Base-by-base conservation (phyloP, 2,888 invertebrate species). In the Adineta ricciae region DNA sequence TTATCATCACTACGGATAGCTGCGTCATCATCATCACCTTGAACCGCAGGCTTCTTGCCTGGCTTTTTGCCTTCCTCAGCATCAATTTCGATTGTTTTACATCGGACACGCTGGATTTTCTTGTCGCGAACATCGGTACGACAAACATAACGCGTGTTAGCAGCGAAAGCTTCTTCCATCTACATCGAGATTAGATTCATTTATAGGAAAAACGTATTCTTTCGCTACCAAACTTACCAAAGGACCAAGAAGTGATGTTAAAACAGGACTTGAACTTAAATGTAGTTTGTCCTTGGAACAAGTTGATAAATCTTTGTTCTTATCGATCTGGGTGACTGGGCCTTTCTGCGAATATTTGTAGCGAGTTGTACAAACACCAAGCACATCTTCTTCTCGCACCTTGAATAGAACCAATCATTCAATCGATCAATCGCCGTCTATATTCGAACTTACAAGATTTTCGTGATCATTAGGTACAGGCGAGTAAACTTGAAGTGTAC, bases 241-340 rank as follows among this genome's bases (percentile, higher is more conserved):
- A 16, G 73, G 73, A 24, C 73, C 73, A 41, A 78, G 73, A 24
- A 78, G 8, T 78, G 73, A 38, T 11, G 73, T 78, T 24, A 78
- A 21, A 78, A 78, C 41, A 78, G 73, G 73, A 78, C 73, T 78
- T 24, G 73, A 38, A 78, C 73, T 78, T 41, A 78, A 78, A 78
- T 41, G 41, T 78, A 78, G 41, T 78, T 78, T 78, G 9, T 78
- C 73, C 41, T 41, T 78, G 38, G 73, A 78, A 78, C 73, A 78
- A 21, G 73, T 78, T 78, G 73, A 24, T 41, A 78, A 78, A 38
- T 78, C 38, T 78, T 78, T 78, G 41, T 41, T n/a, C 41, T 78
- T 78, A 24, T 78, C 41, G 14, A 78, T 14, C n/a, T 78, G 73
- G 38, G 21, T 41, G 0, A 8, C 16, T 24, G 24, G 38, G 41